Evolutionary conservation across 2,113 vertebrate species (phyloP).

Genomic region (Rhabdornis inornatus): DNA sequence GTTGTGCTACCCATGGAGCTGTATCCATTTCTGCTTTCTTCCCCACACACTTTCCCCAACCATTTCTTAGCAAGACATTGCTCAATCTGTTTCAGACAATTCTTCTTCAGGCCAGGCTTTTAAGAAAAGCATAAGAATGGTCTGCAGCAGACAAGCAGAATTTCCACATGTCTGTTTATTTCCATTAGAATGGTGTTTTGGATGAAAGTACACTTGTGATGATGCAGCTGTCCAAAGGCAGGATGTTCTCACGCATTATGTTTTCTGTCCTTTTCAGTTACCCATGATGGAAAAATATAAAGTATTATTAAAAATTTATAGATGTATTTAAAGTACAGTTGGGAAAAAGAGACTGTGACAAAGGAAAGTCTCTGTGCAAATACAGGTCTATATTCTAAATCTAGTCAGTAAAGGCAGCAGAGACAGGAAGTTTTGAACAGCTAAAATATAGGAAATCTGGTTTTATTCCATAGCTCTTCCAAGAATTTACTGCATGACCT

Average conservation of each 20-base stretch:
- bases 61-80: not conserved
- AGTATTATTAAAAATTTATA: not conserved
- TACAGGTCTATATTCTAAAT: not conserved
- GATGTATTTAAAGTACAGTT: not conserved
- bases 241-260: not conserved
- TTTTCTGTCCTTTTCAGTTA: not conserved
- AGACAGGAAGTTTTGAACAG: not conserved
- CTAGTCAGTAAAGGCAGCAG: not conserved
- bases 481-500: not conserved
- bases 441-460: not conserved
- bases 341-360: not conserved
- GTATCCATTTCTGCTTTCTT: not conserved
- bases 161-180: not conserved
- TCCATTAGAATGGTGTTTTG: not conserved
- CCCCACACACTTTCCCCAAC: not conserved
- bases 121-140: not conserved
- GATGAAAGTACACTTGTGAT: not conserved
- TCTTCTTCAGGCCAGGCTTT: not conserved
- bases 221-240: conserved; percentile 1
- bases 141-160: not conserved
- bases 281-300: not conserved
- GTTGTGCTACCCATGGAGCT: not conserved
- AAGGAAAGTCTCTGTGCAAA: not conserved
- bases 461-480: not conserved
- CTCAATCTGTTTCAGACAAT: not conserved